These are phyloP conservation scores for Drosophila chauvacae DNA, from an alignment of 1,140 invertebrate genomes.

Conservation along the genomic window DNA sequence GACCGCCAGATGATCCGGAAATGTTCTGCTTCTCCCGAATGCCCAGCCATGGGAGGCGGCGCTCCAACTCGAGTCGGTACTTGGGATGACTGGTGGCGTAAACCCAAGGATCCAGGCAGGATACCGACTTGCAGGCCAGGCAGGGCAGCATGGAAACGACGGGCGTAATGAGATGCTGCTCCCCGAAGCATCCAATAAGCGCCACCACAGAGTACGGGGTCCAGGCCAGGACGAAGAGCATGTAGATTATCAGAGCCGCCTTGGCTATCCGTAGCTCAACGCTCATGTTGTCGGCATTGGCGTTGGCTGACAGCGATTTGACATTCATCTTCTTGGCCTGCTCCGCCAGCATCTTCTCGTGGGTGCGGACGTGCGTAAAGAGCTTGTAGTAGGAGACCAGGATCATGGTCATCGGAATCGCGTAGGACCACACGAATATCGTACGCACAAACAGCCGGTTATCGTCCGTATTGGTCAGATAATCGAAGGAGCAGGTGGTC, in stretches of 20 bases:
- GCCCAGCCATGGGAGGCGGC: constrained; percentile 89
- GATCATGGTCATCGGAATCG: constrained; percentile 88
- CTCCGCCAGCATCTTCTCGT: constrained; percentile 91
- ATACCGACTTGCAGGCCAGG: constrained; percentile 89
- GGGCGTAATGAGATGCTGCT: constrained; percentile 88
- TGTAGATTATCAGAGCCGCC: constrained; percentile 91
- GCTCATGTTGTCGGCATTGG: constrained; percentile 87
- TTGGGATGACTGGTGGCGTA: constrained; percentile 92
- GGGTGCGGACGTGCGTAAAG: constrained; percentile 88
- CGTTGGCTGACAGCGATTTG: constrained; percentile 89
- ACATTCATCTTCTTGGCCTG: constrained; percentile 94
- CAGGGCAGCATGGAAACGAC: constrained; percentile 90
- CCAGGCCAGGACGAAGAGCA: constrained; percentile 90
- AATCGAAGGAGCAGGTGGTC: constrained; percentile 91
- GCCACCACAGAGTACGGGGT: constrained; percentile 90
- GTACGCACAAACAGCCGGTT: constrained; percentile 88
- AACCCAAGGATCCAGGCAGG: constrained; percentile 92
- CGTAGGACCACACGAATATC: constrained; percentile 90
- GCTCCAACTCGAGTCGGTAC: constrained; percentile 89
- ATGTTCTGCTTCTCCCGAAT: constrained; percentile 85
- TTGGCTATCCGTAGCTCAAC: constrained; percentile 91
- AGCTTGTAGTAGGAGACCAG: constrained; percentile 89
- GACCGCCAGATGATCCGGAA: constrained; percentile 34
- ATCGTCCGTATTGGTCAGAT: constrained; percentile 88
- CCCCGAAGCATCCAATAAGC: constrained; percentile 90